phyloP scores from a whole-genome alignment of 2,113 vertebrate species.

The Microcebus tavaratra region DNA sequence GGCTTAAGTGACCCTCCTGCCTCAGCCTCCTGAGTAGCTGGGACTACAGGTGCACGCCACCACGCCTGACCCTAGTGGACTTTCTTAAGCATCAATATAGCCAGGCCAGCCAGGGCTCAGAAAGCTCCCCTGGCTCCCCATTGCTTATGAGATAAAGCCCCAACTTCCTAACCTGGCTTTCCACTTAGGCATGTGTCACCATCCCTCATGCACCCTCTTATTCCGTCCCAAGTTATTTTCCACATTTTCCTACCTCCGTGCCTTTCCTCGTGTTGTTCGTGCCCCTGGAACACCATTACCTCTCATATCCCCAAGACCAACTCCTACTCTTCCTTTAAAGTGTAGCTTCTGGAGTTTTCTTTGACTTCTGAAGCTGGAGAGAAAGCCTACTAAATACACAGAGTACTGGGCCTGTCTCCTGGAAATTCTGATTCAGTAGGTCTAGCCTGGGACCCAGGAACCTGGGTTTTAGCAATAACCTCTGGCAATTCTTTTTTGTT shows the following conservation, averaged over 20 bases:
- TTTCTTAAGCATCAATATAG: neutral
- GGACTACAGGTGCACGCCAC: neutral
- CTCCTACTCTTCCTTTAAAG: neutral
- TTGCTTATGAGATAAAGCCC: neutral
- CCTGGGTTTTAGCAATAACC: neutral
- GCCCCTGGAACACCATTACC: neutral
- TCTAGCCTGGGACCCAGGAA: neutral
- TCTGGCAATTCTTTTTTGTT: neutral
- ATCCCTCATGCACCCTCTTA: neutral
- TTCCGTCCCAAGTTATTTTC: neutral
- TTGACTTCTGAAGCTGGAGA: neutral
- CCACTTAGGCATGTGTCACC: neutral
- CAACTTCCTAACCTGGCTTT: neutral
- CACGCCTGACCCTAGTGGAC: neutral
- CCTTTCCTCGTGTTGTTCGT: neutral
- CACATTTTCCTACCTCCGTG: neutral
- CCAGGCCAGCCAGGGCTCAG: neutral
- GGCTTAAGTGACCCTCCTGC: neutral
- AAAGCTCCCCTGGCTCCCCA: neutral
- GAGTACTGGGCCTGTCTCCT: neutral
- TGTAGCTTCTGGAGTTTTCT: neutral
- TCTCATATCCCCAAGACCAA: neutral
- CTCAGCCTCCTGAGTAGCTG: neutral
- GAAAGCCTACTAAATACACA: neutral
- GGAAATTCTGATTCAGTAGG: neutral